Conservation (phyloP, 2,113 vertebrate genomes). For the Labeo rohita region DNA sequence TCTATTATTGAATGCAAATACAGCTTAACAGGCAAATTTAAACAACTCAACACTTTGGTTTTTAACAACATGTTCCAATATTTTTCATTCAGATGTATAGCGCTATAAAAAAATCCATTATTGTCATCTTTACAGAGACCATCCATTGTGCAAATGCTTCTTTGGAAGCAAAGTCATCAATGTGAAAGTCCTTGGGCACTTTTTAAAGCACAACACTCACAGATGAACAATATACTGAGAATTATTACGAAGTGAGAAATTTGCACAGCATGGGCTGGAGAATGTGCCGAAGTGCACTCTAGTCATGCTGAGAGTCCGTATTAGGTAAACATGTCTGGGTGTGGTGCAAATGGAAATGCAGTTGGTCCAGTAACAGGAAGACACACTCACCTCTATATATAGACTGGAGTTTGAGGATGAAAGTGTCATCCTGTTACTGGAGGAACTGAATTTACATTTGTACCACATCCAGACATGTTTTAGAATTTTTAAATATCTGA, state of each 20-base stretch:
- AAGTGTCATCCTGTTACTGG: neutral
- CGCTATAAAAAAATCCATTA: neutral
- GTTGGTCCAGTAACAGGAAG: neutral
- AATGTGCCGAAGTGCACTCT: neutral
- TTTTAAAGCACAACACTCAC: neutral
- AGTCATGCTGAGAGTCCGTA: neutral
- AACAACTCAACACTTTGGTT: neutral
- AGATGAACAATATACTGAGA: neutral
- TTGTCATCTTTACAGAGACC: neutral
- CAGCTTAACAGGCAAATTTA: neutral
- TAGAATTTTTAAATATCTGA: too few relatives aligned
- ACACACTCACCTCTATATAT: neutral
- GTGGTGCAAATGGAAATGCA: neutral
- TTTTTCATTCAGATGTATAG: conserved; percentile 8
- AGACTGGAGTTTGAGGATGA: neutral
- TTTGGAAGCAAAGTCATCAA: neutral
- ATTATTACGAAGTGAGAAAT: neutral
- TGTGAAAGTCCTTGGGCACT: neutral
- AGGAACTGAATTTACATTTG: neutral
- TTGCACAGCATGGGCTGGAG: neutral
- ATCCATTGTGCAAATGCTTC: neutral
- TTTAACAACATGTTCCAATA: neutral
- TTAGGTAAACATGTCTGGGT: conserved; percentile 5
- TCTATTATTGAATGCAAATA: conserved; percentile 19
- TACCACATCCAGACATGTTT: too few relatives aligned